phyloP scores from a whole-genome alignment of 2,113 vertebrate species.

The Laticauda colubrina region DNA sequence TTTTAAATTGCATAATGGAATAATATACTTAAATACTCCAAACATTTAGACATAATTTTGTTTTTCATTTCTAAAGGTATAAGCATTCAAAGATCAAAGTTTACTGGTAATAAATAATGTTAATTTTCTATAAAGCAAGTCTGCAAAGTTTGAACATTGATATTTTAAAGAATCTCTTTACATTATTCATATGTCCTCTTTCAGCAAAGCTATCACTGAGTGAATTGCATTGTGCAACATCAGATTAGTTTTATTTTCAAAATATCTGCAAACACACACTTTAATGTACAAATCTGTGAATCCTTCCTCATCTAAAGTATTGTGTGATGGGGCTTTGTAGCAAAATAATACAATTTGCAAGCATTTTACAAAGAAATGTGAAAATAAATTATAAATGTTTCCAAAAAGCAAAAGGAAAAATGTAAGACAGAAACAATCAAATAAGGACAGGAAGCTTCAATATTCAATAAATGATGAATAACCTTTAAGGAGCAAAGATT shows the following conservation, averaged over 20 bases:
- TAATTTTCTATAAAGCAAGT: neutral
- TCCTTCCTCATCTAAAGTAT: neutral
- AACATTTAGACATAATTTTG: neutral
- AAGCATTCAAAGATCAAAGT: neutral
- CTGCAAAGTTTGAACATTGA: neutral
- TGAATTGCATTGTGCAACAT: neutral
- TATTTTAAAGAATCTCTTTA: neutral
- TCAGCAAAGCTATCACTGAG: neutral
- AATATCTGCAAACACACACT: neutral
- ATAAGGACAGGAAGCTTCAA: neutral
- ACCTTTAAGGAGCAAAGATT: neutral
- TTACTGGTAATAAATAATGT: neutral
- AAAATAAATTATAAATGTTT: neutral
- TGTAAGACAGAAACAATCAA: neutral
- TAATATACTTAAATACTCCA: neutral
- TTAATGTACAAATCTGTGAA: neutral
- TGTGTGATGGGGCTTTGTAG: neutral
- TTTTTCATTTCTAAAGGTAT: neutral
- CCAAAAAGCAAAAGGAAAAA: neutral
- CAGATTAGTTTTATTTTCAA: neutral
- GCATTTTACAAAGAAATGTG: neutral
- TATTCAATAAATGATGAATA: neutral
- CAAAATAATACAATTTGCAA: neutral
- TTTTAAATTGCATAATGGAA: neutral
- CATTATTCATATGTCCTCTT: neutral